Conservation (phyloP, 2,888 invertebrate genomes). For the Eristalinus sepulchralis region DNA sequence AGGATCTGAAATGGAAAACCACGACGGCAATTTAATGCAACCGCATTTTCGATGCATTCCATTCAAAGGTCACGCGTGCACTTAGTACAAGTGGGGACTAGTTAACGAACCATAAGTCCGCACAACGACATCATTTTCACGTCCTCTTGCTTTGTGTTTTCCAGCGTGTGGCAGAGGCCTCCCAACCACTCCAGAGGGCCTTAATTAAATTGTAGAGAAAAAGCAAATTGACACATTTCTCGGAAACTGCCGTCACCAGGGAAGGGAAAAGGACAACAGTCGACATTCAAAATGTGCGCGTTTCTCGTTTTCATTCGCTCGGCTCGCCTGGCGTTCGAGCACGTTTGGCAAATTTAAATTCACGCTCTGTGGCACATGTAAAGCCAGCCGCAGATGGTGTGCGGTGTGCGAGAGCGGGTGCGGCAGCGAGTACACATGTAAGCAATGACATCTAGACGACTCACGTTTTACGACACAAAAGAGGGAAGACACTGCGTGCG, state of each 20-base stretch:
- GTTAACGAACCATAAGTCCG: no score
- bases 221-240: neutral
- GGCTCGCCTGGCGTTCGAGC: neutral
- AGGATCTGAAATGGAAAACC: conserved; percentile 84
- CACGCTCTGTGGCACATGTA: conserved; percentile 1
- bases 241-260: neutral
- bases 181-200: neutral
- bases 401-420: neutral
- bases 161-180: no score
- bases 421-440: conserved; percentile 3
- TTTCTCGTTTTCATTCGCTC: neutral
- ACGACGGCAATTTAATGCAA: no score
- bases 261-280: neutral
- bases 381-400: no score
- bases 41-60: neutral
- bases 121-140: neutral
- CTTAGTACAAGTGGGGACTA: no score
- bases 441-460: conserved; percentile 6
- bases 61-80: no score
- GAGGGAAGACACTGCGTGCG: neutral
- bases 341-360: conserved; percentile 26
- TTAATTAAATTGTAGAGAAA: neutral
- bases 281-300: neutral
- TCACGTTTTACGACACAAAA: conserved; percentile 35
- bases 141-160: neutral